Evolutionary conservation across 30 jellyfish, hydroid and myxozoan species (phyloP).

Genomic region (Aurelia sp.): DNA sequence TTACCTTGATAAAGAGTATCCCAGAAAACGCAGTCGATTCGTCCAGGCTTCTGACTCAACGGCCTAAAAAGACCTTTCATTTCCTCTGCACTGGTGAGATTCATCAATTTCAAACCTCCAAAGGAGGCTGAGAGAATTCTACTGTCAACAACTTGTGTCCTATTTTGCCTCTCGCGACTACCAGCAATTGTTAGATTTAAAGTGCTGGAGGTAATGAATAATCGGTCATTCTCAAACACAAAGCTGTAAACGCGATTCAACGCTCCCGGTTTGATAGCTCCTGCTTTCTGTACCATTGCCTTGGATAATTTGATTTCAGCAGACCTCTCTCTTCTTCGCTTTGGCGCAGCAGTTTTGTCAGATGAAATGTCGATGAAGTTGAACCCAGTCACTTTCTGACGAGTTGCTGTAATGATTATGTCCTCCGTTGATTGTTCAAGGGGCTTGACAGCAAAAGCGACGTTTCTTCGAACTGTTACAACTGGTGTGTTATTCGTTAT

Average conservation of each 20-base stretch:
- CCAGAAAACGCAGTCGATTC: conserved; percentile 65
- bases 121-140: conserved; percentile 82
- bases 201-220: conserved; percentile 38
- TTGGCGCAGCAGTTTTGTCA: neutral
- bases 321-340: neutral
- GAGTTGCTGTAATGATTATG: conserved; percentile 17
- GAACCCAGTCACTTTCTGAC: conserved; percentile 15
- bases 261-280: neutral
- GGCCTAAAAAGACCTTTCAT: conserved; percentile 36
- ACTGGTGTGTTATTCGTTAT: neutral
- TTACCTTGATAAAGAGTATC: conserved; percentile 45
- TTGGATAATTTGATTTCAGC: conserved; percentile 56
- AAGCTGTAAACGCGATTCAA: conserved; percentile 56
- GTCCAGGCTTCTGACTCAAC: conserved; percentile 9
- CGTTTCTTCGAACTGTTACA: conserved; percentile 37
- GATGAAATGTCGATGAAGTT: conserved; percentile 5
- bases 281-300: conserved; percentile 45
- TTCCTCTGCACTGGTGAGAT: conserved; percentile 46
- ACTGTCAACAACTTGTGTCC: conserved; percentile 54
- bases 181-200: neutral
- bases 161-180: neutral
- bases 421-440: neutral
- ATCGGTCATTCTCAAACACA: conserved; percentile 46
- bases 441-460: conserved; percentile 55
- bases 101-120: conserved; percentile 48